Base-by-base conservation (phyloP, 2,797 vertebrate species). In the Arrhamphus sclerolepis region DNA sequence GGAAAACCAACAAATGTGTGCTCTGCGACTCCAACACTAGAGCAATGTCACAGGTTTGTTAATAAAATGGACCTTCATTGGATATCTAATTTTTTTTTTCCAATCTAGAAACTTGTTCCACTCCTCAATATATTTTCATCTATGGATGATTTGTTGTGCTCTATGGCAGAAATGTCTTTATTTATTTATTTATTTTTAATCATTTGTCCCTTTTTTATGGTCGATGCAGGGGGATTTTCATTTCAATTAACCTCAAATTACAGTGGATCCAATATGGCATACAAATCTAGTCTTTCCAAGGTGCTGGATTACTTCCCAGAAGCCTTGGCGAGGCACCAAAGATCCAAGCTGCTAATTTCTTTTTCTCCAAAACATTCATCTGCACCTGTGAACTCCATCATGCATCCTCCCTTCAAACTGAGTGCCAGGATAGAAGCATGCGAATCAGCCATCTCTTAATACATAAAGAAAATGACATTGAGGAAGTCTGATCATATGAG, bases 191-290 rank as follows among this genome's bases (percentile, higher is more conserved):
- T 21, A 10, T 21, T 20, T 16, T 46, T 13, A n/a, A n/a, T n/a
- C 16, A 17, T 52, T 10, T 7, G 18, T 39, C 17, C n/a, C n/a
- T n/a, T n/a, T 28, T 17, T 34, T 13, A 58, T 38, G 22, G 14
- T 39, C 40, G 18, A 48, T 29, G 46, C n/a, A 6, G 17, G 48
- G 20, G 59, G 44, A 7, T 44, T 61, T 77, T 71, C 70, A 67
- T 80, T 83, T 87, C 77, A 87, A 87, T 87, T 89, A 86, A 86
- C 81, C 82, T 82, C 77, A 71, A 67, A 84, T 89, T 85, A 81
- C 56, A 72, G 50, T 46, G 64, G 53, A 84, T 78, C 77, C 79
- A 82, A 61, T 48, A 60, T 55, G 71, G 72, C 64, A 62, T 77
- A 76, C 59, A 62, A 74, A 82, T 75, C 40, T 38, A 13, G 47